Evolutionary conservation across 2,113 vertebrate genomes (phyloP), one percentile per base, ranked within the genome.

Genomic region (Halcyon malimbica): DNA sequence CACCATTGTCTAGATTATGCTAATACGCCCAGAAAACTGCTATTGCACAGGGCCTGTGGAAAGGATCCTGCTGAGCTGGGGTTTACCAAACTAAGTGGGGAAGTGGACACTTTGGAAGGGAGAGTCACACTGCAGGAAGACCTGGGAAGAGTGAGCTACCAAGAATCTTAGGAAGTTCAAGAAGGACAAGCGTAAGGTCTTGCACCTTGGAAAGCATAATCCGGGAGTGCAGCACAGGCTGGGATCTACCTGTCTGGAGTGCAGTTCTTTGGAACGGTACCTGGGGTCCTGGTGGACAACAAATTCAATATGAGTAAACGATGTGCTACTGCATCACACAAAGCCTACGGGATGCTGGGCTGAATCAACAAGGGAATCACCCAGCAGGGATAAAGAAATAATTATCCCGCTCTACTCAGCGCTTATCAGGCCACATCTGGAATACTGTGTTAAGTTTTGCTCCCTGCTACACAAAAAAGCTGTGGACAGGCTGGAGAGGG

Each of bases 11-110:
- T 63, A 21, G 29, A 37, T 62, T 73, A 37, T 2, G 10, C 6
- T 39, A 8, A 3, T 10, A 29, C 3, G 37, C 15, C 53, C 20
- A 60, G 25, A 59, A 67, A 78, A 18, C 5, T 2, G 26, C 8
- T 59, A 9, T 6, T 59, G 37, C 26, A 15, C 37, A 35, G 16
- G 24, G 29, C 26, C 17, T 6, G 2, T 0, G 25, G 9, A 24
- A 39, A 48, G 2, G 4, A 39, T 50, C 6, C n/a, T 11, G 2
- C 10, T 2, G 4, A 9, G 12, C 1, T 3, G 1, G 10, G 6
- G 4, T 5, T 41, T 70, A 57, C 18, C 31, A n/a, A 57, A 57
- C 19, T 33, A 33, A n/a, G 31, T n/a, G 31, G 31, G 19, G 18
- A 57, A 57, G 19, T 57, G 56, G 56, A 57, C 31, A n/a, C 56